Evolutionary conservation across 2,113 vertebrate species (phyloP).

Genomic region (Erythrolamprus reginae): DNA sequence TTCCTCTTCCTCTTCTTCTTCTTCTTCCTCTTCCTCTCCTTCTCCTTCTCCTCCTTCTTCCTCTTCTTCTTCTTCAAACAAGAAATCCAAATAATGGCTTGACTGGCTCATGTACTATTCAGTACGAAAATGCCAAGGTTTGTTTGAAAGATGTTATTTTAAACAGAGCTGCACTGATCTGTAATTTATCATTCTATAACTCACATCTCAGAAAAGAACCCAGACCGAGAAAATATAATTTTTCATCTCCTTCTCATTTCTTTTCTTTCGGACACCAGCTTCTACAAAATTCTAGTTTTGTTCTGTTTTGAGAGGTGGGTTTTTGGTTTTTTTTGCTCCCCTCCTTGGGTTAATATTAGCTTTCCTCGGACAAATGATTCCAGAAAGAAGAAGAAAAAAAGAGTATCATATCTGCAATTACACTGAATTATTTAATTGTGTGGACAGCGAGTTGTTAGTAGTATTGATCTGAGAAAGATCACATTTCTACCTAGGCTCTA

Average conservation of each 20-base stretch:
- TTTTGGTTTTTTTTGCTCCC: constrained; percentile 15
- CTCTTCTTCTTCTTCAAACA: background rate
- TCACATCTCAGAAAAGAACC: background rate
- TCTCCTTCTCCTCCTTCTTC: too few species aligned
- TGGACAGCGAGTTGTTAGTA: constrained; percentile 82
- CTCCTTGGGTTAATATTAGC: constrained; percentile 47
- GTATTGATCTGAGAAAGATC: constrained; percentile 75
- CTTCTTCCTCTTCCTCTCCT: too few species aligned
- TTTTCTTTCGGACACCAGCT: constrained; percentile 18
- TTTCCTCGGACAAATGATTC: constrained; percentile 63
- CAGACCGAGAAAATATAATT: constrained; percentile 17
- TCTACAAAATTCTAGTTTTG: background rate
- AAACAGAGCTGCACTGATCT: background rate
- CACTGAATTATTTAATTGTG: constrained; percentile 91
- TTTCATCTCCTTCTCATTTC: background rate
- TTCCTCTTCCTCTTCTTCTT: too few species aligned
- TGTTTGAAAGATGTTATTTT: constrained; percentile 16
- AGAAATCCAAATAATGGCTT: background rate
- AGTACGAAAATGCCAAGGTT: constrained; percentile 1
- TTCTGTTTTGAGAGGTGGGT: background rate
- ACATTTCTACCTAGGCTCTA: constrained; percentile 81
- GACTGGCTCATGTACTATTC: constrained; percentile 1
- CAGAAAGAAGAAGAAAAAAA: constrained; percentile 76
- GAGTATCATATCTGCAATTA: constrained; percentile 87
- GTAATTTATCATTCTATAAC: background rate